A percentile compares a stretch with the other conserved stretches of the same genome.
phyloP scores from a whole-genome alignment of 2,888 invertebrate species.

The Oscheius sp. region DNA sequence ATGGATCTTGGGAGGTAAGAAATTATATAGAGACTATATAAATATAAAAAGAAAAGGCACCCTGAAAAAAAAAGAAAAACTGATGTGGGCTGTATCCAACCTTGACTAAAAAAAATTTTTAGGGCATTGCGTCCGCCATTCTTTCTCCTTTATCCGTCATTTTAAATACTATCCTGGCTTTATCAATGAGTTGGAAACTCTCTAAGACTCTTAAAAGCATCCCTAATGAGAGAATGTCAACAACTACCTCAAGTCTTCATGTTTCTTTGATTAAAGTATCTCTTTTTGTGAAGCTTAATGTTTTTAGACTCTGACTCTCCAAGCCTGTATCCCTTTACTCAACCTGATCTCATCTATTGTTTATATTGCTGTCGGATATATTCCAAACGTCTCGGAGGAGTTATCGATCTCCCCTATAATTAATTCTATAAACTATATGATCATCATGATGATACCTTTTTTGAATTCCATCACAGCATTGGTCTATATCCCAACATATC shows the following conservation, averaged over 20 bases:
- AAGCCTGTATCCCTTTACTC: neutral
- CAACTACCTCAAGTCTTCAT: neutral
- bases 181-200: neutral
- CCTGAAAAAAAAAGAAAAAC: neutral
- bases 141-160: neutral
- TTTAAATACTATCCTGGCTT: neutral
- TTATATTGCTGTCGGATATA: neutral
- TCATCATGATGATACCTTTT: neutral
- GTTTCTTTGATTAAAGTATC: neutral
- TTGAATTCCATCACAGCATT: neutral
- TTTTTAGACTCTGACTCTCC: neutral
- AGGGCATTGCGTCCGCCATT: neutral
- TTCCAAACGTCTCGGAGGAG: neutral
- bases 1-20: neutral
- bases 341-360: neutral
- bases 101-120: neutral
- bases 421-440: neutral
- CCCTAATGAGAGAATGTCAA: neutral
- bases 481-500: neutral
- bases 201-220: neutral
- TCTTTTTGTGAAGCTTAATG: neutral
- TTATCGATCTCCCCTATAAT: neutral
- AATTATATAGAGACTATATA: neutral
- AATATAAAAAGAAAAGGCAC: neutral
- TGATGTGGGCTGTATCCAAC: neutral